phyloP scores from a whole-genome alignment of 1,140 invertebrate genomes.

The Meloidogyne chitwoodi region DNA sequence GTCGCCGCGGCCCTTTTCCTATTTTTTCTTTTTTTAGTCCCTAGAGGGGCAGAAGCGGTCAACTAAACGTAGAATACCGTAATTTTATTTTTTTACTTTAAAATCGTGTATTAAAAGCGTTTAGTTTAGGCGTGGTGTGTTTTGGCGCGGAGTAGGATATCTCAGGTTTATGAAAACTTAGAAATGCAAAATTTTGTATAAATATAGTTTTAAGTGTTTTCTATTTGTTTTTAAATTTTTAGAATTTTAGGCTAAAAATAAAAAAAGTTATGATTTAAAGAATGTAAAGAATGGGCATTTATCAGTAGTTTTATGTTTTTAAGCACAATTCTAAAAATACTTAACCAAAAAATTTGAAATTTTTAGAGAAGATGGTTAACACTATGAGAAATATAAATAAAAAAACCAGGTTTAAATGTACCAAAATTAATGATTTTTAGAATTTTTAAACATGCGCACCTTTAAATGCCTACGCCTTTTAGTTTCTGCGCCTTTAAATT shows the following conservation, averaged over 20 bases:
- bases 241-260: background rate
- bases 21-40: background rate
- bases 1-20: background rate
- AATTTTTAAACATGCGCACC: no score
- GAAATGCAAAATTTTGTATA: background rate
- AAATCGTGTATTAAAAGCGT: background rate
- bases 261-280: background rate
- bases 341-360: background rate
- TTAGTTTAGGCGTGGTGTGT: background rate
- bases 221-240: background rate
- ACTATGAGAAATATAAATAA: background rate
- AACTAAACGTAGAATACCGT: background rate
- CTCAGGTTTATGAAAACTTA: background rate
- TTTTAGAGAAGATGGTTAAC: background rate
- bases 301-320: background rate
- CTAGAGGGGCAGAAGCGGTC: background rate
- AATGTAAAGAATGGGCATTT: background rate
- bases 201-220: background rate
- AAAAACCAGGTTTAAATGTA: no score
- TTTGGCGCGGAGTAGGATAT: background rate
- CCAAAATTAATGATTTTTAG: no score
- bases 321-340: background rate
- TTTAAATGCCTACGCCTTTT: no score
- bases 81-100: background rate
- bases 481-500: no score